Base-by-base conservation (phyloP, 2,888 invertebrate species). In the Trachelus stipa region DNA sequence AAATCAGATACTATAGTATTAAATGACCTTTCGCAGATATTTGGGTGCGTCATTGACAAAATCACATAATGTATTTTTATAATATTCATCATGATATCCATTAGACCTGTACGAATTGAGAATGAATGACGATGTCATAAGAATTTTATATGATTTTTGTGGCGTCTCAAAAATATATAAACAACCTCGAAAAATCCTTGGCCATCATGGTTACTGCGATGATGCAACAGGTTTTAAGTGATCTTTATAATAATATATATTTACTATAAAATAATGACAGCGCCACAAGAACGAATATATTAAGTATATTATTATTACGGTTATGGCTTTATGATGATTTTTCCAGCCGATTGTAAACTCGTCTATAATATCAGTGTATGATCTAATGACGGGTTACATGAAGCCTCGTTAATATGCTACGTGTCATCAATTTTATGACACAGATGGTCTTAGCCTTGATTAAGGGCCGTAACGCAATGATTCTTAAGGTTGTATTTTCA, bases 391-490 rank as follows among this genome's bases (percentile, higher is more conserved):
- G 56, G 23, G 9, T 56, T 56, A 56, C 69, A 56, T 68, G 75
- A 68, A 69, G 76, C 71, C 56, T 73, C 77, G 83, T 85, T 83
- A 81, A 84, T 81, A 85, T 84, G 83, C 82, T 33, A 34, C 69
- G 73, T 77, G 77, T 69, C 76, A 69, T 80, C 79, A 82, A 78
- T 83, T 85, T 85, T 81, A 83, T 82, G 81, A 80, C 80, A 78
- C 56, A 73, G 79, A 83, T 83, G 83, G 81, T 81, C 81, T 83
- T 79, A 83, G 81, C 82, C 82, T 82, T 77, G 82, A 79, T 56
- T 83, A 85, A 87, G 87, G 86, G 85, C 82, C 82, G 78, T 81
- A 80, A 80, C 80, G 78, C 73, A 74, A 76, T 79, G 73, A 71
- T 80, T 73, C 81, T 78, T 74, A 77, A 76, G 78, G 79, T 80